Evolutionary conservation across 2,113 vertebrate species (phyloP).

Genomic region (Elephas maximus): DNA sequence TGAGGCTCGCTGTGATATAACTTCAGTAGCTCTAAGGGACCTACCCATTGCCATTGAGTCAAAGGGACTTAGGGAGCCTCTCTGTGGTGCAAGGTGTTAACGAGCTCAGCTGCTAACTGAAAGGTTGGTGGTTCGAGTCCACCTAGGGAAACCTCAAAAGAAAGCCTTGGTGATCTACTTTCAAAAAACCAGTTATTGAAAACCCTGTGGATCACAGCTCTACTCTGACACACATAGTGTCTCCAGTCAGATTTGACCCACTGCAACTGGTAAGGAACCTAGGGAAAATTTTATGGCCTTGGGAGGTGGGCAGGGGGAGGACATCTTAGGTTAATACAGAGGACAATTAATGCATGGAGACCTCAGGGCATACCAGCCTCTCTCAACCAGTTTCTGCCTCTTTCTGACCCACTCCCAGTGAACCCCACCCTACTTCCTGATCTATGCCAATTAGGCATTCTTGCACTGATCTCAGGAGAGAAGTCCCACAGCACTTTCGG

Average conservation of each 20-base stretch:
- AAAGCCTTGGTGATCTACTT: neutral
- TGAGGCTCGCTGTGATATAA: neutral
- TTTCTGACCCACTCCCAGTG: rapidly evolving
- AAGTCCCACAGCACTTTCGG: neutral
- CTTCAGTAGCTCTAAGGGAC: neutral
- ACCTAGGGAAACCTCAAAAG: neutral
- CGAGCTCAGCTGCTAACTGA: neutral
- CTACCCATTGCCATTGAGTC: neutral
- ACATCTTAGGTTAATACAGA: neutral
- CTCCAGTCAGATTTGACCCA: neutral
- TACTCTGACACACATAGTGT: neutral
- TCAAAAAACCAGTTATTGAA: neutral
- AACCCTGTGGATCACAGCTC: neutral
- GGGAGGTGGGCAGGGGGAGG: neutral
- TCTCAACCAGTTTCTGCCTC: neutral
- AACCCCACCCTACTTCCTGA: neutral
- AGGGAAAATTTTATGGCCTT: neutral
- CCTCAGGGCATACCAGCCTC: neutral
- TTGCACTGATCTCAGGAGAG: neutral
- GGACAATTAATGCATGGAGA: no score
- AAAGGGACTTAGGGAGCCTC: neutral
- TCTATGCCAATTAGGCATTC: neutral
- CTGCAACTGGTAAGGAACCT: neutral
- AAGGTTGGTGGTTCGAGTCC: neutral
- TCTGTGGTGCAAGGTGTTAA: neutral